phyloP scores from a whole-genome alignment of 2,888 invertebrate species.

The Polylopha cassiicola region DNA sequence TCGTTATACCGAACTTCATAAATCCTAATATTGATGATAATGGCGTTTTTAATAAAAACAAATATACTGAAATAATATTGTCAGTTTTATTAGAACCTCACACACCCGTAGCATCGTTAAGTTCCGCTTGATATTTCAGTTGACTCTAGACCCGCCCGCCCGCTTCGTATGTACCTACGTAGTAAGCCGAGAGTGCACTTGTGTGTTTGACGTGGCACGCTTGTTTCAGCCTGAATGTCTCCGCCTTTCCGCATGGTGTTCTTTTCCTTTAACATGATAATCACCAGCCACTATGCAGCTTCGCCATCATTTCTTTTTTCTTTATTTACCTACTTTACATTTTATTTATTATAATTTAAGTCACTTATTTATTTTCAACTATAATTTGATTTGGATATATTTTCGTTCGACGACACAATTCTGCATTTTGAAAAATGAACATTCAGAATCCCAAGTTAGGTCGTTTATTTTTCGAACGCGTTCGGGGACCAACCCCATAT shows the following conservation, averaged over 20 bases:
- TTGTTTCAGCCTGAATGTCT: conserved; percentile 41
- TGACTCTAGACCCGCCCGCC: conserved; percentile 19
- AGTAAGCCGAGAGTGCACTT: too few relatives aligned
- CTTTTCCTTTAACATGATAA: conserved; percentile 45
- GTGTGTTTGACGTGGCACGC: conserved; percentile 45
- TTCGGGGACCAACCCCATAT: conserved; percentile 69
- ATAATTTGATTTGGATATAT: conserved; percentile 23
- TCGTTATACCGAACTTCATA: conserved; percentile 77
- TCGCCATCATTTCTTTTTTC: conserved; percentile 70
- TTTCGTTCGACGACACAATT: conserved; percentile 25
- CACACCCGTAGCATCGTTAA: conserved; percentile 30
- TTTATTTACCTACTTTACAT: conserved; percentile 42
- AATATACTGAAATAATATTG: conserved; percentile 66
- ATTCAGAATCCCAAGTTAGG: conserved; percentile 41
- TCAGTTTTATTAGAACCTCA: conserved; percentile 60
- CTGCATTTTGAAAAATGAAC: conserved; percentile 26
- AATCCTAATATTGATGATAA: conserved; percentile 78
- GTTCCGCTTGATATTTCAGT: conserved; percentile 30
- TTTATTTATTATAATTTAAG: conserved; percentile 45
- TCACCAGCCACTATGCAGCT: conserved; percentile 70
- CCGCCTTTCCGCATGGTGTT: conserved; percentile 61
- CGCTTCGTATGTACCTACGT: too few relatives aligned
- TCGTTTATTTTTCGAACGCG: conserved; percentile 54
- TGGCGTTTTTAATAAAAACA: conserved; percentile 78
- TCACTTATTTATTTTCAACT: conserved; percentile 54